Evolutionary conservation across 2,888 invertebrate genomes (phyloP), one percentile per base, ranked within the genome.

Genomic region (Erpobdella octoculata): DNA sequence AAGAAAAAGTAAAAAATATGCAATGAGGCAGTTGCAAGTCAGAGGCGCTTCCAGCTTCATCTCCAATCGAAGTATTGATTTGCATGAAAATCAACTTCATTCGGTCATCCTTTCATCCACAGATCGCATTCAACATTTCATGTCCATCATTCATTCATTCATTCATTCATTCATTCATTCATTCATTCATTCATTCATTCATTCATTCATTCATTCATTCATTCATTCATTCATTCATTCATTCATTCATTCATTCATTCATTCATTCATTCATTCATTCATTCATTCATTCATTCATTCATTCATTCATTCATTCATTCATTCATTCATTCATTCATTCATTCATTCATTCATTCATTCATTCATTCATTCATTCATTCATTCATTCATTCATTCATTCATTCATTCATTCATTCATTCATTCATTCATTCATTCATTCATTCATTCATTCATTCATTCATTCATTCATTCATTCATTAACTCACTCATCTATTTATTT

Each of bases 191-290:
- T 41, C 46, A 41, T 41, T 41, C 46, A 41, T 41, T 41, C 46
- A 41, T 41, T 41, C 46, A 41, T 41, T 41, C n/a, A 41, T 41
- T 41, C 46, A 41, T 41, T 41, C 46, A 41, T 41, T 41, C 46
- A 41, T 41, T 41, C 46, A 41, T 41, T 41, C 46, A 41, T 41
- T 41, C 46, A 41, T 41, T 41, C 46, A 41, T 41, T 41, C 46
- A 41, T 41, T 41, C 46, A 41, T 41, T 41, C 46, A 41, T 41
- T 41, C 46, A 41, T 41, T 41, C 46, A 41, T 41, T 41, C 46
- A 41, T 41, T 41, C 46, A 41, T 41, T 41, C 46, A 41, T 41
- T 41, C 46, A 41, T 41, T 41, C 46, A 41, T 41, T 41, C 46
- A 41, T 12, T 41, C 46, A 41, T 12, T 41, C 46, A 41, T 41